Evolutionary conservation across 2,113 vertebrate species (phyloP), one percentile per base, ranked within the genome.

Genomic region (Panurus biarmicus): DNA sequence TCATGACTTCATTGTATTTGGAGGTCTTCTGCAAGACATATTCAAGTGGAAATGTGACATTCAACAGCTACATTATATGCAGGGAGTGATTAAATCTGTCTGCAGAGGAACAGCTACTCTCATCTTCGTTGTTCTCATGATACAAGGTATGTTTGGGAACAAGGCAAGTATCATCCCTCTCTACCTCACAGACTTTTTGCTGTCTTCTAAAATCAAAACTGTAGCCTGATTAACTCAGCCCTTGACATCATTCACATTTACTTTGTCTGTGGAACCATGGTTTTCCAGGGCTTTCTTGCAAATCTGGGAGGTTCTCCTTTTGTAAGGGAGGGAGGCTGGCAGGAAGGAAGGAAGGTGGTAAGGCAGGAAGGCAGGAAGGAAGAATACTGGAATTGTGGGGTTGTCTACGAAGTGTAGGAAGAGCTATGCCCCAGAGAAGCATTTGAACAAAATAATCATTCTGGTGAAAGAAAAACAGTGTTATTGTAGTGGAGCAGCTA

Each of bases 381-480:
- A 62, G 48, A 42, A 42, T 12, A 47, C 9, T 66, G 79, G 44
- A 77, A 78, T n/a, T 0, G 0, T 35, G 26, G 35, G 44, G 45
- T 70, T 87, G 62, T 73, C 28, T 47, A 61, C 36, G 31, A 67
- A 67, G 25, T 28, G 1, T 45, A 80, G 74, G 66, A 94, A 95
- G 71, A 91, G 15, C 67, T 44, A n/a, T 76, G 56, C 31, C 85
- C 35, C 71, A 83, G 65, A 93, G 74, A 91, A 71, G 29, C 44
- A 56, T 67, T 80, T 80, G 78, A 94, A 90, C 60, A 94, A 88
- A 94, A 90, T 51, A 83, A 95, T 96, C 84, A 72, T 82, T 78
- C 69, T 87, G 66, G 60, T 91, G 54, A 53, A 84, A 94, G 85
- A 93, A 89, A 93, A 96, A 67, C 64, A 90, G 78, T 44, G 53